Evolutionary conservation across 2,888 invertebrate genomes (phyloP).

Genomic region (Willowsia nigromaculata): DNA sequence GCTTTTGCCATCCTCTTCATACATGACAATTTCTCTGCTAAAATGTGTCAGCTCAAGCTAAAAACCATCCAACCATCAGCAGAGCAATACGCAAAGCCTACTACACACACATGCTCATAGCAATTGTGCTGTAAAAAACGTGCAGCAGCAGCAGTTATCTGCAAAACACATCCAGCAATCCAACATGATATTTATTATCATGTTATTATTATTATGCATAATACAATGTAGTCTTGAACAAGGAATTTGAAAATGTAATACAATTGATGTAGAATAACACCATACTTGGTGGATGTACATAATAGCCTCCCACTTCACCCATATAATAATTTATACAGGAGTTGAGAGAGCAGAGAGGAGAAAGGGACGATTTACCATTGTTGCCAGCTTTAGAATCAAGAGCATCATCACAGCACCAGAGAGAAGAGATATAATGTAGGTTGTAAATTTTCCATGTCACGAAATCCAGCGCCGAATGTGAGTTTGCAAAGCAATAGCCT

Average conservation of each 20-base stretch:
- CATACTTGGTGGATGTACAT: neutral
- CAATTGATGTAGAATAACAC: slow-evolving; percentile 15
- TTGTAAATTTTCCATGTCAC: slow-evolving; percentile 69
- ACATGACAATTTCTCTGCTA: too few species aligned
- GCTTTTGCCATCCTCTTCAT: too few species aligned
- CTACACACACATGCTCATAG: too few species aligned
- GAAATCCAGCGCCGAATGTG: slow-evolving; percentile 41
- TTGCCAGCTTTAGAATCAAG: slow-evolving; percentile 43
- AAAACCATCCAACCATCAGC: too few species aligned
- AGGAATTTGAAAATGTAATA: slow-evolving; percentile 50
- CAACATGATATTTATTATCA: slow-evolving; percentile 16
- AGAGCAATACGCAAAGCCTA: too few species aligned
- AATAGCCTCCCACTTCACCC: too few species aligned
- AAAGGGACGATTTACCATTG: slow-evolving; percentile 42
- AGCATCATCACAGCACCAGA: neutral
- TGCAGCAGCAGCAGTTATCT: too few species aligned
- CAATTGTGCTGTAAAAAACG: too few species aligned
- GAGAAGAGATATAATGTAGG: slow-evolving; percentile 51
- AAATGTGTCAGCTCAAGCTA: too few species aligned
- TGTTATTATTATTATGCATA: slow-evolving; percentile 15
- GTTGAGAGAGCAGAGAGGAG: neutral
- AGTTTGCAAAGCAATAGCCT: neutral
- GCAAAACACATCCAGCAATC: too few species aligned
- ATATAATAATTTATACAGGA: neutral
- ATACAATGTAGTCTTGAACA: neutral